These are phyloP conservation scores for Rhabdornis inornatus DNA, from an alignment of 2,113 vertebrate genomes.

Conservation along the genomic window DNA sequence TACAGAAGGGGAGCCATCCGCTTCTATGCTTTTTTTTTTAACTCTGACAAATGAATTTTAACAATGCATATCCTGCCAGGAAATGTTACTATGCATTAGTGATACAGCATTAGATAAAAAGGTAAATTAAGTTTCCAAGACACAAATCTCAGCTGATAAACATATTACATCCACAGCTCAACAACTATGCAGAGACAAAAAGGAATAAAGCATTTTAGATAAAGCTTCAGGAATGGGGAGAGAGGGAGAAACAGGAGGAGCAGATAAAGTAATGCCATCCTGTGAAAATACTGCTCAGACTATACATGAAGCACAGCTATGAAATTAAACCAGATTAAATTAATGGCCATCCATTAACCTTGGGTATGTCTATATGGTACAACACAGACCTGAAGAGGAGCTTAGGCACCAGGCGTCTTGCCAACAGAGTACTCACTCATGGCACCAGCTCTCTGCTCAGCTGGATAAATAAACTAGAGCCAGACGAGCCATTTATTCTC, in stretches of 20 bases:
- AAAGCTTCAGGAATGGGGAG: neutral
- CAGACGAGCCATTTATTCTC: neutral
- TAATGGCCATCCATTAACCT: neutral
- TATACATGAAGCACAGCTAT: neutral
- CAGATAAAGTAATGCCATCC: neutral
- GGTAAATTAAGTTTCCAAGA: conserved; percentile 42
- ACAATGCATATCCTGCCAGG: conserved; percentile 70
- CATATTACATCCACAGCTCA: conserved; percentile 6
- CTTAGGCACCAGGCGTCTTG: neutral
- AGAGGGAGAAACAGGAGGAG: neutral
- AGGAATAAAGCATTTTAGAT: neutral
- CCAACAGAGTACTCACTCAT: neutral
- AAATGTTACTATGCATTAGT: conserved; percentile 46
- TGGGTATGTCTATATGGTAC: neutral
- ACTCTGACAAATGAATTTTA: neutral
- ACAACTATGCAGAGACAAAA: neutral
- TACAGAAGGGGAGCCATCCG: neutral
- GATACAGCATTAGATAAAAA: conserved; percentile 49
- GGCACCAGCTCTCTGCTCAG: neutral
- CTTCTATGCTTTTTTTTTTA: neutral
- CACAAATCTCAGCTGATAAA: conserved; percentile 16
- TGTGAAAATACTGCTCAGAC: neutral
- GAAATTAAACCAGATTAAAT: neutral
- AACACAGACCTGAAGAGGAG: neutral
- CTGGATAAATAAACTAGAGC: neutral